These are phyloP conservation scores for Percopsis transmontana DNA, from an alignment of 2,113 vertebrate species.

Conservation along the genomic window DNA sequence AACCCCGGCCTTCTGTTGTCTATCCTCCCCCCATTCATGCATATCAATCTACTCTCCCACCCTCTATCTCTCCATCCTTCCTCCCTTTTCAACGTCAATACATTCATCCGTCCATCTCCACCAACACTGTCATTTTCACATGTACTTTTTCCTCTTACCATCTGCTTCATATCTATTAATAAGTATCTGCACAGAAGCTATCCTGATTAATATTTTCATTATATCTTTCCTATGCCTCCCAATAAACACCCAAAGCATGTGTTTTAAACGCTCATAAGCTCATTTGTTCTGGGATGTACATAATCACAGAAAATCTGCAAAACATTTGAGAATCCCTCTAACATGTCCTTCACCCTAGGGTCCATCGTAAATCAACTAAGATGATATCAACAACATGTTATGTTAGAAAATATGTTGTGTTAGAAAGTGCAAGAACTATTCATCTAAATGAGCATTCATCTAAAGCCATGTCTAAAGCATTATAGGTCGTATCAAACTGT, in stretches of 20 bases:
- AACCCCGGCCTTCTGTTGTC: constrained; percentile 59
- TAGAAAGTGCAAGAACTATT: too few relatives aligned
- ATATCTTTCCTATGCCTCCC: not conserved
- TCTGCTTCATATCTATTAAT: constrained; percentile 39
- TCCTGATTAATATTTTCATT: not conserved
- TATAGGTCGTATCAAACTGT: constrained; percentile 48
- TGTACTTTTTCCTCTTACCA: constrained; percentile 44
- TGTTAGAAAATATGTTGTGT: too few relatives aligned
- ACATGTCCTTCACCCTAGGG: not conserved
- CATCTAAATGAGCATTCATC: too few relatives aligned
- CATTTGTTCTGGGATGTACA: not conserved
- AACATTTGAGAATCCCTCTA: constrained; percentile 16
- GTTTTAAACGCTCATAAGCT: not conserved
- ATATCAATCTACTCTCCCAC: constrained; percentile 26
- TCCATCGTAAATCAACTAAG: too few relatives aligned
- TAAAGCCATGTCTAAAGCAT: constrained; percentile 13
- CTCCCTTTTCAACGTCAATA: constrained; percentile 30
- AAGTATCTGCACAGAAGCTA: not conserved
- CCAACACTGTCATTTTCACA: not conserved
- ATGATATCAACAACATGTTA: too few relatives aligned
- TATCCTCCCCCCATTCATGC: constrained; percentile 13
- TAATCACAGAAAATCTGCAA: not conserved
- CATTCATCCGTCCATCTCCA: constrained; percentile 48
- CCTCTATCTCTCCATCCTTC: constrained; percentile 39
- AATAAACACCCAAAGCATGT: not conserved